Evolutionary conservation across 2,888 invertebrate genomes (phyloP).

Genomic region (Xylocampa areola): DNA sequence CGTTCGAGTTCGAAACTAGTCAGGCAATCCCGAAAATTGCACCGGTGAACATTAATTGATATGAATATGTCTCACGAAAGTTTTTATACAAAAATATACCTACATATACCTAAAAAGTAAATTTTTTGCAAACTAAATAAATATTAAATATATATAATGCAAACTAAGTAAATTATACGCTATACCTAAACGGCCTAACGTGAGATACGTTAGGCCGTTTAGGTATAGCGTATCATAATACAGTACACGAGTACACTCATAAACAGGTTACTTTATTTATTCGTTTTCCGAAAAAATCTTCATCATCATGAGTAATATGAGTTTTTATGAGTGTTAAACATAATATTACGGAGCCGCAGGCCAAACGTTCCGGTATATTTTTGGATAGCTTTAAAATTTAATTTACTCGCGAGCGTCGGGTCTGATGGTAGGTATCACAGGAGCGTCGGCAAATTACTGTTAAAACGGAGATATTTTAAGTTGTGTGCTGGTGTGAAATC

Average conservation of each 20-base stretch:
- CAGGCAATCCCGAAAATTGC: too few relatives aligned
- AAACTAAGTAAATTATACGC: too few relatives aligned
- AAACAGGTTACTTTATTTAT: slow-evolving; percentile 45
- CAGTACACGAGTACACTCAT: slow-evolving; percentile 27
- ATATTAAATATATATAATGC: too few relatives aligned
- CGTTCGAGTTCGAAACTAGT: too few relatives aligned
- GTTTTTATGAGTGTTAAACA: slow-evolving; percentile 56
- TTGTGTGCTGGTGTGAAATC: slow-evolving; percentile 59
- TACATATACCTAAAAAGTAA: too few relatives aligned
- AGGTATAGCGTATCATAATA: slow-evolving; percentile 18
- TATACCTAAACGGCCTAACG: slow-evolving; percentile 8
- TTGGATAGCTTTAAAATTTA: slow-evolving; percentile 65
- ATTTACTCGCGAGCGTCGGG: slow-evolving; percentile 61
- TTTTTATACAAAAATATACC: too few relatives aligned
- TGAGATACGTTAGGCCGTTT: slow-evolving; percentile 7
- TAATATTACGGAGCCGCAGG: slow-evolving; percentile 52
- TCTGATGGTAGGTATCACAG: slow-evolving; percentile 56
- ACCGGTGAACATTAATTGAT: too few relatives aligned
- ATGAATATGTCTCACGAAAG: too few relatives aligned
- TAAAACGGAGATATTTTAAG: slow-evolving; percentile 63
- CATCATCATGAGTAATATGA: slow-evolving; percentile 51
- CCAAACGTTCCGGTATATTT: slow-evolving; percentile 48
- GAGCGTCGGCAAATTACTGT: slow-evolving; percentile 57
- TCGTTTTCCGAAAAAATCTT: slow-evolving; percentile 45
- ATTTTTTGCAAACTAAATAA: too few relatives aligned